A percentile compares a stretch with the other conserved stretches of the same genome.
These are phyloP conservation scores for Emydura subglobosa DNA, from an alignment of 2,113 vertebrate genomes.

Conservation along the genomic window DNA sequence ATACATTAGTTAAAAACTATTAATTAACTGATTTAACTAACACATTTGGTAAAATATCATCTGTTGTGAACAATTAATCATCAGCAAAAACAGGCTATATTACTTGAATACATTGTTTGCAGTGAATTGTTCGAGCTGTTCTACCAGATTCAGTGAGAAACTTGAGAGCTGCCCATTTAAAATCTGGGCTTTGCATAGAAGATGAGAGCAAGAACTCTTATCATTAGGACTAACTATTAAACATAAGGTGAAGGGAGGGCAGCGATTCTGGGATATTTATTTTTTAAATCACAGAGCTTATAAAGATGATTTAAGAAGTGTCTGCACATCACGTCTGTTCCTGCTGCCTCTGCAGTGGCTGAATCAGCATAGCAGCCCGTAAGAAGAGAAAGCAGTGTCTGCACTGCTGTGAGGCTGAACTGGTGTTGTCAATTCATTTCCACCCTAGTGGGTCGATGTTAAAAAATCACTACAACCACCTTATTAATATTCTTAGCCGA, in stretches of 20 bases:
- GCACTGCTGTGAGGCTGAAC: neutral
- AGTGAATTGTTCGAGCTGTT: neutral
- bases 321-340: neutral
- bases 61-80: neutral
- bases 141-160: neutral
- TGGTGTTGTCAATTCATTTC: neutral
- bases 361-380: neutral
- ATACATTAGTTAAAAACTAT: neutral
- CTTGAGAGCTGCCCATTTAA: neutral
- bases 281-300: neutral
- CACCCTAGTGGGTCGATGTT: neutral
- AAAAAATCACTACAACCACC: neutral
- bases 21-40: neutral
- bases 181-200: neutral
- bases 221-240: neutral
- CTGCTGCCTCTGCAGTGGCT: neutral
- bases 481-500: neutral
- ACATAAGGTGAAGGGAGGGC: constrained; percentile 14
- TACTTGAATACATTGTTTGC: neutral
- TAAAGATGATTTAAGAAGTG: neutral
- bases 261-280: neutral
- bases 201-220: neutral
- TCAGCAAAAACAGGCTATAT: neutral
- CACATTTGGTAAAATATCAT: neutral
- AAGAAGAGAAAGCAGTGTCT: neutral